Conservation (phyloP, 2,888 invertebrate species). For the Aleiodes leptofemur region DNA sequence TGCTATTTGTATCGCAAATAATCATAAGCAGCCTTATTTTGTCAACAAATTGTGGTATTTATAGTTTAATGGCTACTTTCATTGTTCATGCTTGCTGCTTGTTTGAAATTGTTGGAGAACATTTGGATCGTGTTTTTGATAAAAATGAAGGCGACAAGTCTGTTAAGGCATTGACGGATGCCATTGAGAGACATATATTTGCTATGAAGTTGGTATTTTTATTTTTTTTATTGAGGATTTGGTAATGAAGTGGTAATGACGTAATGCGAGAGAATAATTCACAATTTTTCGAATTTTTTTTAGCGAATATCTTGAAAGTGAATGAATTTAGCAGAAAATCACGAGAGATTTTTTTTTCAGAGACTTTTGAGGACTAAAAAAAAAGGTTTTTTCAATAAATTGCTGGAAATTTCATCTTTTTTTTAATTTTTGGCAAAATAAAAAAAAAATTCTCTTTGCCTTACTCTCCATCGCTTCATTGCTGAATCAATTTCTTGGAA, state of each 20-base stretch:
- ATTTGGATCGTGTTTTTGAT: constrained; percentile 51
- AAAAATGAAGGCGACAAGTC: constrained; percentile 32
- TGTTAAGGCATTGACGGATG: constrained; percentile 32
- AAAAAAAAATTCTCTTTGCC: too few relatives aligned
- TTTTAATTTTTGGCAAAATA: too few relatives aligned
- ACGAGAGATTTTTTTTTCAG: too few relatives aligned
- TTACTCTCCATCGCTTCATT: too few relatives aligned
- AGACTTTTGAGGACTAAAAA: too few relatives aligned
- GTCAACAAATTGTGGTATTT: constrained; percentile 65
- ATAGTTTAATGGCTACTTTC: constrained; percentile 62
- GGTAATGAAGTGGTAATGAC: background rate
- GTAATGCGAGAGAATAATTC: background rate
- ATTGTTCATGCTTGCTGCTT: constrained; percentile 64
- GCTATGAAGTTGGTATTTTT: constrained; percentile 50
- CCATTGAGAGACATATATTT: constrained; percentile 50
- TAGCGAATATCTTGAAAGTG: background rate
- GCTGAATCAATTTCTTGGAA: background rate
- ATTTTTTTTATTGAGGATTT: background rate
- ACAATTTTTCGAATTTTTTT: background rate
- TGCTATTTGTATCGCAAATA: constrained; percentile 62
- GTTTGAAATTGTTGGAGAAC: constrained; percentile 60
- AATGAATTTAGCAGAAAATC: background rate
- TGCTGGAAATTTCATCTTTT: too few relatives aligned
- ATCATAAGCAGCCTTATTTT: constrained; percentile 63
- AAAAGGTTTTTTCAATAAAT: too few relatives aligned